Evolutionary conservation across 2,113 vertebrate genomes (phyloP).

Genomic region (Corythoichthys intestinalis): DNA sequence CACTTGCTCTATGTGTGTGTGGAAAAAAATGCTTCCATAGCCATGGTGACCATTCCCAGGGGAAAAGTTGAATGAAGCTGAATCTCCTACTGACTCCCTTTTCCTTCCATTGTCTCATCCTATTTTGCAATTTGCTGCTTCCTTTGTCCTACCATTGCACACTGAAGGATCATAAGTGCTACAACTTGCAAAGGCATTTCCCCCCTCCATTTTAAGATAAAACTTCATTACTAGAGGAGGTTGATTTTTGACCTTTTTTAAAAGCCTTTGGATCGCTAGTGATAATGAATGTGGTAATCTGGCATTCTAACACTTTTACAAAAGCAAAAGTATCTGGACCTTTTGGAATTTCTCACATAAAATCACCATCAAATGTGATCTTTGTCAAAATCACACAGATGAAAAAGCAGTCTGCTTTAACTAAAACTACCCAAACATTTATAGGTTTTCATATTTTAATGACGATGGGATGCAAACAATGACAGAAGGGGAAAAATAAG

Average conservation of each 20-base stretch:
- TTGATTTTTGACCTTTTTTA: not conserved
- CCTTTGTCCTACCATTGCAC: not conserved
- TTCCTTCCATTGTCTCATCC: slow-evolving; percentile 41
- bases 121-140: slow-evolving; percentile 34
- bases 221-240: slow-evolving; percentile 17
- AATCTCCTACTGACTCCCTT: slow-evolving; percentile 41
- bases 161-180: not conserved
- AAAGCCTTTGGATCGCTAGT: slow-evolving; percentile 6
- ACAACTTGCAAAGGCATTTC: not conserved
- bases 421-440: too few species aligned
- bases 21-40: slow-evolving; percentile 52
- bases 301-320: not conserved
- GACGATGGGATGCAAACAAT: too few species aligned
- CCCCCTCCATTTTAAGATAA: slow-evolving; percentile 14
- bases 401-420: too few species aligned
- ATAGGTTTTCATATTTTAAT: too few species aligned
- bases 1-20: too few species aligned
- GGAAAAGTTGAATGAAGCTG: slow-evolving; percentile 59
- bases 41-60: slow-evolving; percentile 68
- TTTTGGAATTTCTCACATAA: too few species aligned
- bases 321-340: not conserved
- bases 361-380: too few species aligned
- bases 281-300: not conserved
- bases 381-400: too few species aligned
- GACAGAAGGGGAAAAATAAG: too few species aligned